Base-by-base conservation (phyloP, 2,113 vertebrate species). In the Cettia cetti region DNA sequence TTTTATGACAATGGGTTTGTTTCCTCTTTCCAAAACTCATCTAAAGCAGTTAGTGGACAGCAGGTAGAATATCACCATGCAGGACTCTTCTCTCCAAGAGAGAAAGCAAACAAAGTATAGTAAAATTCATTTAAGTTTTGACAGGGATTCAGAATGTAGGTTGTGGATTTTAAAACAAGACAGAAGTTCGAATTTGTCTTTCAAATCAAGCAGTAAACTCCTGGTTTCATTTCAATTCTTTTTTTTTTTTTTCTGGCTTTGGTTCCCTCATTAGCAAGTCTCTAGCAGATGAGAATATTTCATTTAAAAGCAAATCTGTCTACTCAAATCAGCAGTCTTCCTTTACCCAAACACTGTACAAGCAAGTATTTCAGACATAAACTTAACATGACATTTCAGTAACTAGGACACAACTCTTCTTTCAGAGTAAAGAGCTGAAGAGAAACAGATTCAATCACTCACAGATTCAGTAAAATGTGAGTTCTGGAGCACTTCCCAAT, bases 391-490 rank as follows among this genome's bases (percentile, higher is more conserved):
- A 3, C 76, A 94, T 94, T 86, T 81, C 45, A 92, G 82, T 66
- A 93, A 91, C 54, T 59, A 71, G 72, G 60, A 90, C 45, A 69
- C 60, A 84, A 60, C 11, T 53, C 21, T n/a, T 65, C 77, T 63
- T 70, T 69, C 44, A 44, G 37, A 83, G 31, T 37, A 39, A 53
- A 70, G 54, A 77, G 22, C 0, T 89, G 85, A 93, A 86, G 60
- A 90, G 88, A 92, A 96, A 95, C 82, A 92, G 79, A 93, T 88
- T 83, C 53, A 79, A 54, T 57, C 72, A 63, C 44, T 92, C 82
- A 83, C 30, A 86, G 59, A 92, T 44, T 26, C 23, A 39, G 44
- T n/a, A 72, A 78, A 69, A 95, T 21, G 7, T 37, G 56, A 88
- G 59, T 16, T 94, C 71, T 92, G 85, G 59, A 95, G 76, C 33